Evolutionary conservation across 1,140 invertebrate species (phyloP).

Genomic region (Euwallacea fornicatus): DNA sequence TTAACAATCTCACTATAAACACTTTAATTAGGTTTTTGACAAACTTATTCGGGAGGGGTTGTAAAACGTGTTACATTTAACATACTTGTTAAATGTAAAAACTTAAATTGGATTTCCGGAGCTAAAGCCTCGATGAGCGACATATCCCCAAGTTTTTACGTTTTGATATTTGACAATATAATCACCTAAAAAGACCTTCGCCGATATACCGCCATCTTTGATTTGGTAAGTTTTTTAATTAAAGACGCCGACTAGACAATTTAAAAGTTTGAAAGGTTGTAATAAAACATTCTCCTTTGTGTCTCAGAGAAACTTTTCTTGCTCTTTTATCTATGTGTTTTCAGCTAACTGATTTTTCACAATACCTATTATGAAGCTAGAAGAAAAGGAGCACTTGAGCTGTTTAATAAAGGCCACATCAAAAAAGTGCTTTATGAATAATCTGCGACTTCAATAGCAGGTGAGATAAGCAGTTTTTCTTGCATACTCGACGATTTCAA

Average conservation of each 20-base stretch:
- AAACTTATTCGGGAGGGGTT: slow-evolving; percentile 17
- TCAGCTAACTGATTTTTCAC: background rate
- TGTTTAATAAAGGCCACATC: too few species aligned
- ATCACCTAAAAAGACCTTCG: slow-evolving; percentile 22
- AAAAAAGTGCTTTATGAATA: too few species aligned
- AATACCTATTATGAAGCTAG: too few species aligned
- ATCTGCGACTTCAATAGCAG: too few species aligned
- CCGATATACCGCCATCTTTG: slow-evolving; percentile 14
- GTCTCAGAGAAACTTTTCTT: slow-evolving; percentile 12
- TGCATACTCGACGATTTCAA: background rate
- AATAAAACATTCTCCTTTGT: slow-evolving; percentile 31
- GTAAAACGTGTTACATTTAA: slow-evolving; percentile 36
- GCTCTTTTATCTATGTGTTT: slow-evolving; percentile 7
- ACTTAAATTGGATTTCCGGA: slow-evolving; percentile 36
- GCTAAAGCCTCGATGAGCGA: slow-evolving; percentile 8
- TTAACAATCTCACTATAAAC: background rate
- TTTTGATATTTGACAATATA: slow-evolving; percentile 38
- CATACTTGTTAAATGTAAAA: slow-evolving; percentile 38
- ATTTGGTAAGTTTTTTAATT: slow-evolving; percentile 36
- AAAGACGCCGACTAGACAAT: slow-evolving; percentile 20
- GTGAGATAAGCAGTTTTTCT: background rate
- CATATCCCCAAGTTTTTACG: slow-evolving; percentile 34
- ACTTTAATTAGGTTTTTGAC: slow-evolving; percentile 26
- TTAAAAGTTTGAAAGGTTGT: slow-evolving; percentile 14
- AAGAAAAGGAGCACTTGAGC: too few species aligned